Conservation (phyloP, 2,113 vertebrate species). For the mouse (Mus musculus) region GRCm39 chr16:12504501-12505000, state of each 20-base stretch:
- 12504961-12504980: not conserved
- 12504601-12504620: not conserved
- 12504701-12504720: constrained; percentile 1
- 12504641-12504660: not conserved
- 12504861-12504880: constrained; percentile 41
- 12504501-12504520: not conserved
- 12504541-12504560: not conserved
- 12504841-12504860: constrained; percentile 52
- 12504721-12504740: constrained; percentile 58
- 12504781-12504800: not conserved
- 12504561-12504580: not conserved
- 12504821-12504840: constrained; percentile 37
- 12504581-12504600: not conserved
- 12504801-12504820: not conserved
- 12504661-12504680: not conserved
- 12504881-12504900: constrained; percentile 51
- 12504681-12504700: constrained; percentile 37
- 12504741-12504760: constrained; percentile 53
- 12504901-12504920: constrained; percentile 17
- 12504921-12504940: constrained; percentile 16
- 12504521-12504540: not conserved
- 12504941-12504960: not conserved
- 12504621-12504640: too few species aligned
- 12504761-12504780: constrained; percentile 48
- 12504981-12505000: not conserved